Conservation (phyloP, 2,888 invertebrate genomes). For the Perdita meconis region DNA sequence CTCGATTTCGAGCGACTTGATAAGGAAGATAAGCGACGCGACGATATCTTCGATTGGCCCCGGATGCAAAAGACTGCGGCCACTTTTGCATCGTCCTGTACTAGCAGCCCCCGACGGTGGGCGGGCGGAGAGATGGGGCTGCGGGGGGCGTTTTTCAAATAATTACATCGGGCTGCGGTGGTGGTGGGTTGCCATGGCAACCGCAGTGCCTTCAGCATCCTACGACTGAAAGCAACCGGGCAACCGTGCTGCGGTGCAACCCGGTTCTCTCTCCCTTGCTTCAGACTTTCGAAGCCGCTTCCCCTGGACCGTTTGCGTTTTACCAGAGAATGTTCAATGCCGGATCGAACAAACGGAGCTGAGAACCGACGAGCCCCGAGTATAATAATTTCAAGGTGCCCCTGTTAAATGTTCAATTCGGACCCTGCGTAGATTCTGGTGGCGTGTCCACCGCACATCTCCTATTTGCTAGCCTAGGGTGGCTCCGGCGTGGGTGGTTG, state of each 20-base stretch:
- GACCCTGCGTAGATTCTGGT: too few species aligned
- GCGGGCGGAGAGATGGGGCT: constrained; percentile 57
- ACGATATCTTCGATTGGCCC: constrained; percentile 27
- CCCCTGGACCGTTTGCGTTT: constrained; percentile 63
- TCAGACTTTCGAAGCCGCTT: constrained; percentile 39
- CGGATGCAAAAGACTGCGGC: constrained; percentile 53
- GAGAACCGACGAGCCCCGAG: constrained; percentile 45
- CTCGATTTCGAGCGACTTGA: too few species aligned
- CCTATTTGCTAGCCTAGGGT: too few species aligned
- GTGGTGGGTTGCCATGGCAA: constrained; percentile 84
- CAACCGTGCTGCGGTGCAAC: constrained; percentile 75
- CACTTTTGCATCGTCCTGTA: constrained; percentile 71
- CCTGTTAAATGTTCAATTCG: too few species aligned
- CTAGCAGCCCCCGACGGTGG: constrained; percentile 61
- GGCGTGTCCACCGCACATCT: background rate
- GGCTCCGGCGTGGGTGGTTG: too few species aligned
- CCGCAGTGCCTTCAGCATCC: constrained; percentile 82
- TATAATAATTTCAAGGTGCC: constrained; percentile 22
- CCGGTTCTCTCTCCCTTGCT: constrained; percentile 58
- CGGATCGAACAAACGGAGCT: constrained; percentile 35
- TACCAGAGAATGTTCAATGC: constrained; percentile 29
- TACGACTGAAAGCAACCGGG: constrained; percentile 73
- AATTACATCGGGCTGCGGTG: constrained; percentile 84
- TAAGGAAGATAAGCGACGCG: background rate
- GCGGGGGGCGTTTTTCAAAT: constrained; percentile 83